A percentile compares a stretch with the other conserved stretches of the same genome.
Evolutionary conservation across 2,113 vertebrate species (phyloP).

Genomic region (Corydoras sp.): DNA sequence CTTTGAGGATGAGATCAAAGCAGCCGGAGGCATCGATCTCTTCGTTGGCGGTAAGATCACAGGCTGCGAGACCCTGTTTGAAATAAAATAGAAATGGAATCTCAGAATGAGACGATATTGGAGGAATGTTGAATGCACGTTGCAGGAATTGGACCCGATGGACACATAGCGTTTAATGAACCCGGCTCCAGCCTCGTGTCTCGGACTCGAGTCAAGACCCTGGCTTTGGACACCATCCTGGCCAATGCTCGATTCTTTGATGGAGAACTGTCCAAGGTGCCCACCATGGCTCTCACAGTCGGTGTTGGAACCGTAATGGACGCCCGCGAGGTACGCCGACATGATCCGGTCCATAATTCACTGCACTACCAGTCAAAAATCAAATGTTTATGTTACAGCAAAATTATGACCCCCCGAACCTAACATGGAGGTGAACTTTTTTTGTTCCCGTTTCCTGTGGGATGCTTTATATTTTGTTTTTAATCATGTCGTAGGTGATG

Average conservation of each 20-base stretch:
- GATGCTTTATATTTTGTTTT: too few relatives aligned
- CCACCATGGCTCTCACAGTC: slow-evolving; percentile 92
- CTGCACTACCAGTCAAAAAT: too few relatives aligned
- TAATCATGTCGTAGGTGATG: slow-evolving; percentile 75
- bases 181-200: slow-evolving; percentile 92
- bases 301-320: slow-evolving; percentile 98
- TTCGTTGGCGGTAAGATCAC: slow-evolving; percentile 85
- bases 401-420: too few relatives aligned
- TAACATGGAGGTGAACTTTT: too few relatives aligned
- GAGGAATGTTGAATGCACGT: background rate
- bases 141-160: slow-evolving; percentile 91
- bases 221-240: slow-evolving; percentile 92
- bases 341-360: background rate
- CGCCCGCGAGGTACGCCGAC: slow-evolving; percentile 82
- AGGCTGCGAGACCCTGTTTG: background rate
- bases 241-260: slow-evolving; percentile 94
- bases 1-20: slow-evolving; percentile 87
- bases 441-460: too few relatives aligned
- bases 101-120: too few relatives aligned
- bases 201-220: slow-evolving; percentile 89
- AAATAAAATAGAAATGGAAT: too few relatives aligned
- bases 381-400: too few relatives aligned
- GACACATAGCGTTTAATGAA: slow-evolving; percentile 98
- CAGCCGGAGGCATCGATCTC: slow-evolving; percentile 87
- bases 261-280: slow-evolving; percentile 86